phyloP scores from a whole-genome alignment of 2,888 invertebrate genomes.

The Callyntrura guangdongensis region DNA sequence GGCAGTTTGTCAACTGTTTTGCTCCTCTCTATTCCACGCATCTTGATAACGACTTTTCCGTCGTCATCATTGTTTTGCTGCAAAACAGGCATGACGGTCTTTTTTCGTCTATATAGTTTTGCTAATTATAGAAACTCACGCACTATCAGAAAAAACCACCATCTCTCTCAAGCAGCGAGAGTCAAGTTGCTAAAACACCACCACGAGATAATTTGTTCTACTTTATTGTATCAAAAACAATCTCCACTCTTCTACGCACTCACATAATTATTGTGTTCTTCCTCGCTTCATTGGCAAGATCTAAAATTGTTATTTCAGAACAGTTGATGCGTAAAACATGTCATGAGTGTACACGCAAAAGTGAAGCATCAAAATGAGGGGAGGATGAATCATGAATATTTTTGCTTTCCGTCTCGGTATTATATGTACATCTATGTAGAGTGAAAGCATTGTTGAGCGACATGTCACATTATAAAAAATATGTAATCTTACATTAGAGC shows the following conservation, averaged over 20 bases:
- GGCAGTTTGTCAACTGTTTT: conserved; percentile 74
- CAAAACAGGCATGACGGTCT: conserved; percentile 65
- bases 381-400: conserved; percentile 49
- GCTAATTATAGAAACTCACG: conserved; percentile 70
- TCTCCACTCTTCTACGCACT: not conserved
- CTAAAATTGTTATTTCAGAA: not conserved
- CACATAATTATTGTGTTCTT: not conserved
- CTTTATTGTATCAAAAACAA: not conserved
- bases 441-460: too few species aligned
- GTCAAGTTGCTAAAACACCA: not conserved
- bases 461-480: not conserved
- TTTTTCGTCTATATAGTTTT: not conserved
- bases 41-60: conserved; percentile 59
- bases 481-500: not conserved
- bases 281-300: conserved; percentile 51
- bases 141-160: not conserved
- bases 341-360: conserved; percentile 23
- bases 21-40: conserved; percentile 44
- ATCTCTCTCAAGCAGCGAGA: not conserved
- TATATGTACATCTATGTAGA: too few species aligned
- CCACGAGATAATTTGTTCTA: conserved; percentile 4
- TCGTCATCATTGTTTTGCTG: conserved; percentile 61
- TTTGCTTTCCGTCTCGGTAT: not conserved
- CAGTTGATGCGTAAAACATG: conserved; percentile 47
- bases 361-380: not conserved